Conservation (phyloP, 1,140 invertebrate species). For the Acarapis woodi region DNA sequence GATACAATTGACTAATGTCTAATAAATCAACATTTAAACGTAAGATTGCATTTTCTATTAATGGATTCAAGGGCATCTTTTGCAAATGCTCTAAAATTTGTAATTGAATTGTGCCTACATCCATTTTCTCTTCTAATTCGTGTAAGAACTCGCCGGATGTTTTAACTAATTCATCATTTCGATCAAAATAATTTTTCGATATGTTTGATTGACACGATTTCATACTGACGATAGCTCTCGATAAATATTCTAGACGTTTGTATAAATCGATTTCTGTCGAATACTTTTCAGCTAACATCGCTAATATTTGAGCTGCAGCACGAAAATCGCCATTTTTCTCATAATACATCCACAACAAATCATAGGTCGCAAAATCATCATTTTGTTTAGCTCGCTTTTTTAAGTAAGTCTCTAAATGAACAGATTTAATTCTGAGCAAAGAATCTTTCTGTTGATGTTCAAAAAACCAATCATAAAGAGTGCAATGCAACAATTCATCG, state of each 20-base stretch:
- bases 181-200: constrained; percentile 24
- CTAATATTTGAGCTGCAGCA: constrained; percentile 66
- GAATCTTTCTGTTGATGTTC: constrained; percentile 39
- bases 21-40: constrained; percentile 25
- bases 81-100: constrained; percentile 28
- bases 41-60: constrained; percentile 17
- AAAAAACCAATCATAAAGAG: constrained; percentile 78
- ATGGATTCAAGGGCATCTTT: constrained; percentile 21
- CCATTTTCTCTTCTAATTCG: constrained; percentile 74
- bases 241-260: constrained; percentile 59
- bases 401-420: constrained; percentile 51
- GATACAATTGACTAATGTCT: constrained; percentile 34
- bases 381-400: constrained; percentile 23
- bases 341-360: constrained; percentile 84
- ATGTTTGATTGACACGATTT: constrained; percentile 48
- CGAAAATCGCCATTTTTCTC: constrained; percentile 68
- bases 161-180: constrained; percentile 18
- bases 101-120: constrained; percentile 45
- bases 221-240: constrained; percentile 77
- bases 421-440: constrained; percentile 34
- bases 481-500: constrained; percentile 65
- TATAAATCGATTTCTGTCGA: constrained; percentile 25
- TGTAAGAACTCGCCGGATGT: constrained; percentile 43
- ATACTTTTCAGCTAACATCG: constrained; percentile 49
- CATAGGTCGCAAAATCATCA: constrained; percentile 29